Conservation (phyloP, 2,113 vertebrate species). For the Hydropotes inermis region DNA sequence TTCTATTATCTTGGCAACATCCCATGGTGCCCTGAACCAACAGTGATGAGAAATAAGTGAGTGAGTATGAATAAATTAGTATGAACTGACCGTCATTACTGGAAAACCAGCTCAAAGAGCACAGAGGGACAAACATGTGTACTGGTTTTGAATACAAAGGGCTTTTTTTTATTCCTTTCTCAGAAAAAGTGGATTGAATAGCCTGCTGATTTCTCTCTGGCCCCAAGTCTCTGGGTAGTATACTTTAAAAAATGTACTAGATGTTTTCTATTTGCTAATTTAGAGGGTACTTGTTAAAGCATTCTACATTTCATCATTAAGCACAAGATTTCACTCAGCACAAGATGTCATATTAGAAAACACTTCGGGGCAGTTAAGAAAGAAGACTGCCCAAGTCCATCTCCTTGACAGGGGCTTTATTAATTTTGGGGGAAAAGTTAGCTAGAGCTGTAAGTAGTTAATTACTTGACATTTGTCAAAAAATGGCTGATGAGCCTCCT, state of each 20-base stretch:
- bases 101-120: not conserved
- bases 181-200: not conserved
- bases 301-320: not conserved
- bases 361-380: not conserved
- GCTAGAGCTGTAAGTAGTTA: conserved; percentile 6
- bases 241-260: not conserved
- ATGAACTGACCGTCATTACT: not conserved
- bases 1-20: not conserved
- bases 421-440: not conserved
- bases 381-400: not conserved
- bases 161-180: not conserved
- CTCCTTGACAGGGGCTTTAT: not conserved
- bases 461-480: conserved; percentile 52
- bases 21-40: not conserved
- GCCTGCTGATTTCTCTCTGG: not conserved
- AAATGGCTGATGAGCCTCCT: not conserved
- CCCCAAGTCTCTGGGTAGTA: not conserved
- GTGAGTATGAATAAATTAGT: not conserved
- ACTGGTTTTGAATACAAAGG: not conserved
- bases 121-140: not conserved
- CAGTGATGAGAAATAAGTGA: not conserved
- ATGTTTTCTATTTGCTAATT: not conserved
- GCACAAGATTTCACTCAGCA: not conserved
- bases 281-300: not conserved
- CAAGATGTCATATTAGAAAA: conserved; percentile 3